Percentiles rank a stretch among this genome's conserved stretches.
phyloP scores from a whole-genome alignment of 2,113 vertebrate genomes.

The Misgurnus mizolepis region DNA sequence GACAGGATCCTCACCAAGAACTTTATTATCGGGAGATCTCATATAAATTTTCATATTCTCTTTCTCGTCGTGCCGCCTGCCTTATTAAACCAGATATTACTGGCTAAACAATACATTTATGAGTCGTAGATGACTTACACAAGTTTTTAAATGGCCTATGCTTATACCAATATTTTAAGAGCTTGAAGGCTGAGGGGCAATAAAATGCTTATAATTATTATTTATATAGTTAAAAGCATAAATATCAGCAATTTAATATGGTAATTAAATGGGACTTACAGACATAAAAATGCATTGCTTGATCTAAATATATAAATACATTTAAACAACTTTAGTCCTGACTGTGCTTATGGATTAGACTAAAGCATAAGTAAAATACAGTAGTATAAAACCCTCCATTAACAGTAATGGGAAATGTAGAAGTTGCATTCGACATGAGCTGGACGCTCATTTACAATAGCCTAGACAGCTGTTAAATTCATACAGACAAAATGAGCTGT shows the following conservation, averaged over 20 bases:
- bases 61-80: neutral
- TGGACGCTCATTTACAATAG: no score
- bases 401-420: no score
- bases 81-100: neutral
- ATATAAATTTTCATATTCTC: constrained; percentile 11
- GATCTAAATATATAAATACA: no score
- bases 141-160: neutral
- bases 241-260: neutral
- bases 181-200: neutral
- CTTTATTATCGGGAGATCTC: neutral
- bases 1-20: constrained; percentile 8
- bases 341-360: no score
- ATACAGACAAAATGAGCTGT: no score
- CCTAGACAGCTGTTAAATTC: no score
- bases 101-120: constrained; percentile 5
- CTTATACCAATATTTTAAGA: neutral
- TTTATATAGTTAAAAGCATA: neutral
- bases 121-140: neutral
- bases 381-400: no score
- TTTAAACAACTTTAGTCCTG: no score
- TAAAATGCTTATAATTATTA: neutral
- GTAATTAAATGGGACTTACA: neutral
- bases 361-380: no score
- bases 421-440: no score
- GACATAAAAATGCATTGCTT: no score